Evolutionary conservation across 2,888 invertebrate species (phyloP).

Genomic region (Sarcophaga rosellei): DNA sequence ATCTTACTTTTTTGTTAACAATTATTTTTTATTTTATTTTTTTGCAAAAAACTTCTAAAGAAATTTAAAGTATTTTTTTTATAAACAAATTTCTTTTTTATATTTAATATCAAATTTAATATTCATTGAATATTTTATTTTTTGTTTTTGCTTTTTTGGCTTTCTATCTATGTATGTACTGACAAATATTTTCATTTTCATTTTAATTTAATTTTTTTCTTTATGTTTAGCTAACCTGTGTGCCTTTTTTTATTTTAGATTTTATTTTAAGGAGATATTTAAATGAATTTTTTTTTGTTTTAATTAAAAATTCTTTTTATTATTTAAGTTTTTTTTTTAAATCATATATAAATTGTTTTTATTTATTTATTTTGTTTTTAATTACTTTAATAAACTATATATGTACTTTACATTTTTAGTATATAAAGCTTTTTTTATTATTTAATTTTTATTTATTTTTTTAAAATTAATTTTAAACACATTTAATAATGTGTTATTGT

Average conservation of each 20-base stretch:
- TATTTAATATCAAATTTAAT: constrained; percentile 50
- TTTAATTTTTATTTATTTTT: constrained; percentile 12
- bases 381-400: constrained; percentile 26
- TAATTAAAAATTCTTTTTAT: constrained; percentile 9
- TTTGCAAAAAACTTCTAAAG: too few species aligned
- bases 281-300: constrained; percentile 23
- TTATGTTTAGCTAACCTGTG: constrained; percentile 2
- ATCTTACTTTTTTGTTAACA: constrained; percentile 70
- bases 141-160: not conserved
- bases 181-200: constrained; percentile 24
- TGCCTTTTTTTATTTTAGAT: constrained; percentile 1
- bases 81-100: constrained; percentile 9
- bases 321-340: constrained; percentile 3
- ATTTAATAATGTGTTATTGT: constrained; percentile 37
- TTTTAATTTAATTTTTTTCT: constrained; percentile 5
- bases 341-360: constrained; percentile 19
- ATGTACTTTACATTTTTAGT: constrained; percentile 59
- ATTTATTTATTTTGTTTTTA: constrained; percentile 19
- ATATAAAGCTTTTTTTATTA: constrained; percentile 62
- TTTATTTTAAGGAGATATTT: constrained; percentile 1
- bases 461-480: constrained; percentile 35
- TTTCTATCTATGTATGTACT: constrained; percentile 43
- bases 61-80: constrained; percentile 16
- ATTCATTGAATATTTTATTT: constrained; percentile 49
- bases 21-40: constrained; percentile 67